These are phyloP conservation scores for Carassius gibelio DNA, from an alignment of 2,113 vertebrate species.

Conservation along the genomic window DNA sequence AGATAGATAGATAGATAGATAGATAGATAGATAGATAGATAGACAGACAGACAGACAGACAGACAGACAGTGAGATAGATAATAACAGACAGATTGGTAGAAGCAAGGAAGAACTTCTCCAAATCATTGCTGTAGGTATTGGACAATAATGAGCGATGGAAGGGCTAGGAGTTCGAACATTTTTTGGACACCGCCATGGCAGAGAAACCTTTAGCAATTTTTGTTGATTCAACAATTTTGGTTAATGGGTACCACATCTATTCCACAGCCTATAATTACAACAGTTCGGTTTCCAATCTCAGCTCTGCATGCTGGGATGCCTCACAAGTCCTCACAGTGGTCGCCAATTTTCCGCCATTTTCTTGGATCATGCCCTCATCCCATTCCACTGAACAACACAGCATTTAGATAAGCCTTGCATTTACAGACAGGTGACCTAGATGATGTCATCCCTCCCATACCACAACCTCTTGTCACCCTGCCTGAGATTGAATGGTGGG, in stretches of 20 bases:
- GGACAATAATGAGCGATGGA: slow-evolving; percentile 73
- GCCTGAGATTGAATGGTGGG: slow-evolving; percentile 62
- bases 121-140: slow-evolving; percentile 77
- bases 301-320: slow-evolving; percentile 75
- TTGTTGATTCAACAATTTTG: slow-evolving; percentile 85
- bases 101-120: slow-evolving; percentile 63
- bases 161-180: slow-evolving; percentile 73
- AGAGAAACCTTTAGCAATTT: slow-evolving; percentile 78
- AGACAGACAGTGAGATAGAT: neutral
- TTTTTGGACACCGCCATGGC: slow-evolving; percentile 76
- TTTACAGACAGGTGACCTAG: slow-evolving; percentile 73
- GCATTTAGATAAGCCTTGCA: slow-evolving; percentile 51
- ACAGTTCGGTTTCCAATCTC: slow-evolving; percentile 84
- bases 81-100: neutral
- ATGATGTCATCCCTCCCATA: slow-evolving; percentile 57
- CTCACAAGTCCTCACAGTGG: slow-evolving; percentile 75
- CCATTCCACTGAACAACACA: slow-evolving; percentile 61
- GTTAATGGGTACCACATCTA: slow-evolving; percentile 85
- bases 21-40: neutral
- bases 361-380: slow-evolving; percentile 59
- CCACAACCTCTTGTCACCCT: slow-evolving; percentile 54
- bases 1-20: neutral
- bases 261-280: slow-evolving; percentile 84
- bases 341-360: slow-evolving; percentile 80
- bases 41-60: neutral